phyloP scores from a whole-genome alignment of 2,797 vertebrate genomes.

The Amphiprion clarkii region DNA sequence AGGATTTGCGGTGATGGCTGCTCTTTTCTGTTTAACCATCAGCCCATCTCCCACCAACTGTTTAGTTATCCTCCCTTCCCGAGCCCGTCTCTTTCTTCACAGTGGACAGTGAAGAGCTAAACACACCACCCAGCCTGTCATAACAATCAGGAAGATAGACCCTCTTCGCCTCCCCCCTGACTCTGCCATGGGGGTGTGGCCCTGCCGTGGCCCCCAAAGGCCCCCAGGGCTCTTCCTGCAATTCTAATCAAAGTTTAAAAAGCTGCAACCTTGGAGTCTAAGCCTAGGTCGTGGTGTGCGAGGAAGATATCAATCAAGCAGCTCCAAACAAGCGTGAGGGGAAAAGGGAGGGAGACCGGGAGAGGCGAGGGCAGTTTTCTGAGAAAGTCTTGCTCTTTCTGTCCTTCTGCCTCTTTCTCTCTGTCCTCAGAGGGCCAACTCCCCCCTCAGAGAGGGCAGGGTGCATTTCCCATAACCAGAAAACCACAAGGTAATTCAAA shows the following conservation, averaged over 20 bases:
- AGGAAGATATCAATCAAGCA: conserved; percentile 82
- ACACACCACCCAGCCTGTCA: conserved; percentile 64
- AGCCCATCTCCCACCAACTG: conserved; percentile 30
- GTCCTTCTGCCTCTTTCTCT: conserved; percentile 29
- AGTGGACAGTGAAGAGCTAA: conserved; percentile 59
- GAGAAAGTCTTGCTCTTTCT: conserved; percentile 44
- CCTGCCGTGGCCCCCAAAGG: conserved; percentile 54
- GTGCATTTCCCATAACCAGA: conserved; percentile 38
- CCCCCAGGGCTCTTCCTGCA: conserved; percentile 79
- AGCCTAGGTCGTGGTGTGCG: conserved; percentile 61
- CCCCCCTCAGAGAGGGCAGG: conserved; percentile 23
- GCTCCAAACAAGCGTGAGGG: conserved; percentile 71
- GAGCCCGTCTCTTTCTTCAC: conserved; percentile 25
- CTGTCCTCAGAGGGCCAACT: conserved; percentile 34
- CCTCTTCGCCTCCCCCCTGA: conserved; percentile 25
- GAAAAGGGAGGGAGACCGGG: conserved; percentile 48
- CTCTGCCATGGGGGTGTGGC: conserved; percentile 45
- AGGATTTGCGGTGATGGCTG: conserved; percentile 26
- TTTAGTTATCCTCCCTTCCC: conserved; percentile 22
- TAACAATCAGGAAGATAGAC: conserved; percentile 62
- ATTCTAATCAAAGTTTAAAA: conserved; percentile 82
- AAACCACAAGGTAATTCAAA: conserved; percentile 55
- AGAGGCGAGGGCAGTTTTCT: conserved; percentile 35
- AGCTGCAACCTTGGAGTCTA: conserved; percentile 76
- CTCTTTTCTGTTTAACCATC: conserved; percentile 46